These are phyloP conservation scores for Athetis lepigone DNA, from an alignment of 2,888 invertebrate species.

Conservation along the genomic window DNA sequence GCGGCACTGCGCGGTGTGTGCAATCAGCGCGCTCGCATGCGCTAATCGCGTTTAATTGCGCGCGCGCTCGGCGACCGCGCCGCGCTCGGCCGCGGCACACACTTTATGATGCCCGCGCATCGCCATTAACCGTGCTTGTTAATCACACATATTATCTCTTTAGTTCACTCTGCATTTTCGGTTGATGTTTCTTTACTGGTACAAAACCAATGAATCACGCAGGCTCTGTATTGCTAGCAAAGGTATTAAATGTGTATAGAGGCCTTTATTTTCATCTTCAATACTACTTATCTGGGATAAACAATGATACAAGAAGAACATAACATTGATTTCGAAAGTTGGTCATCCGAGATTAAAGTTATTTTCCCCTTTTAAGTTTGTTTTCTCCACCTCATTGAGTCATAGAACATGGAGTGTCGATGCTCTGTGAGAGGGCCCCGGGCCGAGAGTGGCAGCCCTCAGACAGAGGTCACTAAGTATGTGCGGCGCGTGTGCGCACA, in stretches of 20 bases:
- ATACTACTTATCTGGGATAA: too few relatives aligned
- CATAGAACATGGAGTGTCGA: too few relatives aligned
- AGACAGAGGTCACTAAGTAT: slow-evolving; percentile 58
- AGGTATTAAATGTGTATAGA: too few relatives aligned
- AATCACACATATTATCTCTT: slow-evolving; percentile 32
- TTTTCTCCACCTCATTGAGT: too few relatives aligned
- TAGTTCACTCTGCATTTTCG: slow-evolving; percentile 1
- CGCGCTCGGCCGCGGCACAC: not conserved
- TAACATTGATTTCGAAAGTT: too few relatives aligned
- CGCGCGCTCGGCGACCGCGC: slow-evolving; percentile 14
- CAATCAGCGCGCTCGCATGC: slow-evolving; percentile 49
- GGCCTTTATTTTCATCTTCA: too few relatives aligned
- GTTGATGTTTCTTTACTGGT: not conserved
- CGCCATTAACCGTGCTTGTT: slow-evolving; percentile 69
- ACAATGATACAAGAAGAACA: too few relatives aligned
- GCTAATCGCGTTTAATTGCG: slow-evolving; percentile 62
- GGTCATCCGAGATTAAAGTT: too few relatives aligned
- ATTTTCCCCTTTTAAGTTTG: too few relatives aligned
- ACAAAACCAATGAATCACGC: too few relatives aligned
- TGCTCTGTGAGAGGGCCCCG: too few relatives aligned
- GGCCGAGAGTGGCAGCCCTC: not conserved
- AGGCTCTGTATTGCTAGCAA: too few relatives aligned
- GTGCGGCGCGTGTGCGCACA: slow-evolving; percentile 72
- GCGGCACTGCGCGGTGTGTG: slow-evolving; percentile 20
- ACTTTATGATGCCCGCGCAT: slow-evolving; percentile 47